Percentiles rank a stretch among this genome's conserved stretches.
Evolutionary conservation across 1,140 invertebrate species (phyloP).

Genomic region (Eueides isabella): DNA sequence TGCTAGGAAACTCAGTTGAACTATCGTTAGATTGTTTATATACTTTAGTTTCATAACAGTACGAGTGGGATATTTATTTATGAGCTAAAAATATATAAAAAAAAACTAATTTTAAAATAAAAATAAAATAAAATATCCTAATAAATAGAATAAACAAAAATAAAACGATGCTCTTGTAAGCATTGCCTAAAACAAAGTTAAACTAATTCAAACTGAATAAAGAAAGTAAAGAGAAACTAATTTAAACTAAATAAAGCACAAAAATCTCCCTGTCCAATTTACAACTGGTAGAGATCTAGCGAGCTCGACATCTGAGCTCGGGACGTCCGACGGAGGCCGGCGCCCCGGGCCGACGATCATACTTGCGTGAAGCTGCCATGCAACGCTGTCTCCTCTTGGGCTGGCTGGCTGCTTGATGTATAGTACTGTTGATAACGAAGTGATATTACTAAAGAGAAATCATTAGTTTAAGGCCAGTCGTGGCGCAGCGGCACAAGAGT

Average conservation of each 20-base stretch:
- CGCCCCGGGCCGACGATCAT: slow-evolving; percentile 81
- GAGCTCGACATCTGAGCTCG: slow-evolving; percentile 61
- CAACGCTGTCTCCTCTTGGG: slow-evolving; percentile 86
- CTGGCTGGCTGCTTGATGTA: slow-evolving; percentile 88
- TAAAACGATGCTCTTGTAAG: too few species aligned
- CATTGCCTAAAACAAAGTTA: not conserved
- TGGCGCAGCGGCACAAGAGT: too few species aligned
- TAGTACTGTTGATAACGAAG: slow-evolving; percentile 85
- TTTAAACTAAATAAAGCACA: not conserved
- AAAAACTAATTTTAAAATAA: too few species aligned
- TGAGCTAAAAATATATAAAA: not conserved
- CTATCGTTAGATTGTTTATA: not conserved
- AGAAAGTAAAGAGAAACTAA: not conserved
- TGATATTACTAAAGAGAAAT: not conserved
- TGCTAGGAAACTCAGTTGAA: too few species aligned
- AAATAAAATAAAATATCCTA: not conserved
- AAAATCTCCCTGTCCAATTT: slow-evolving; percentile 40
- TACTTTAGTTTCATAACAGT: not conserved
- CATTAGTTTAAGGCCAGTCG: too few species aligned
- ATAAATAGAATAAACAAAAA: too few species aligned
- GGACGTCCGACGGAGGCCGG: slow-evolving; percentile 60
- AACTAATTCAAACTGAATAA: not conserved
- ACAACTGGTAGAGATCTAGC: slow-evolving; percentile 77
- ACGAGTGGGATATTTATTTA: not conserved
- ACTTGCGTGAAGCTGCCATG: slow-evolving; percentile 92